Percentiles rank a stretch among this genome's conserved stretches.
Evolutionary conservation across 2,888 invertebrate species (phyloP).

Genomic region (Endomychus coccineus): DNA sequence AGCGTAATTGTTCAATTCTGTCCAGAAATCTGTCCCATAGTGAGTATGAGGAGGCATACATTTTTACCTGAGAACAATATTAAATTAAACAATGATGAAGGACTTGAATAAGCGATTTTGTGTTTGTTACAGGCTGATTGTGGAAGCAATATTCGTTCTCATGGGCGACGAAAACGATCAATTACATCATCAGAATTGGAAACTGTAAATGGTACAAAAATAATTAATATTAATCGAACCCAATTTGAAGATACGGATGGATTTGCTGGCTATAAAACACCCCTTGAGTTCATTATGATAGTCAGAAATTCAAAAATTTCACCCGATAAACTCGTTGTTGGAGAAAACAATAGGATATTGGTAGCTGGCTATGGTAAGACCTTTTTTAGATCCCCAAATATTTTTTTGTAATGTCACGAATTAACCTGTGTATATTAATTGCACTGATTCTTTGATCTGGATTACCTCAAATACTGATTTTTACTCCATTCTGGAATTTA

Average conservation of each 20-base stretch:
- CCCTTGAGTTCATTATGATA: slow-evolving; percentile 51
- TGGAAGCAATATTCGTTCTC: slow-evolving; percentile 35
- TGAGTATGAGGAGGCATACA: no score
- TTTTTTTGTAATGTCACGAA: neutral
- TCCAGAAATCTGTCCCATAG: slow-evolving; percentile 58
- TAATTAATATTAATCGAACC: slow-evolving; percentile 25
- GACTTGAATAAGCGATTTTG: no score
- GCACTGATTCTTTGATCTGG: no score
- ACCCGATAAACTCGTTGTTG: slow-evolving; percentile 58
- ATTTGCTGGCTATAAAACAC: slow-evolving; percentile 37
- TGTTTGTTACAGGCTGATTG: slow-evolving; percentile 45
- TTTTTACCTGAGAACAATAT: neutral
- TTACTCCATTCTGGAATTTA: no score
- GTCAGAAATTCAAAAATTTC: slow-evolving; percentile 51
- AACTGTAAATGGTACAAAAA: slow-evolving; percentile 29
- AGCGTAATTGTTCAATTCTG: slow-evolving; percentile 79
- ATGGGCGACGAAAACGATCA: slow-evolving; percentile 28
- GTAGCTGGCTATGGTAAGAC: slow-evolving; percentile 51
- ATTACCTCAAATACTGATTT: no score
- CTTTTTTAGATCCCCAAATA: slow-evolving; percentile 2
- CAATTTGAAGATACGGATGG: slow-evolving; percentile 21
- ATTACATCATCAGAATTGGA: slow-evolving; percentile 12
- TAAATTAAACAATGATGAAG: slow-evolving; percentile 1
- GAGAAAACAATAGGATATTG: slow-evolving; percentile 50
- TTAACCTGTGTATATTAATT: no score